A percentile compares a stretch with the other conserved stretches of the same genome.
Conservation (phyloP, 2,888 invertebrate species). For the Dorcus hopei region DNA sequence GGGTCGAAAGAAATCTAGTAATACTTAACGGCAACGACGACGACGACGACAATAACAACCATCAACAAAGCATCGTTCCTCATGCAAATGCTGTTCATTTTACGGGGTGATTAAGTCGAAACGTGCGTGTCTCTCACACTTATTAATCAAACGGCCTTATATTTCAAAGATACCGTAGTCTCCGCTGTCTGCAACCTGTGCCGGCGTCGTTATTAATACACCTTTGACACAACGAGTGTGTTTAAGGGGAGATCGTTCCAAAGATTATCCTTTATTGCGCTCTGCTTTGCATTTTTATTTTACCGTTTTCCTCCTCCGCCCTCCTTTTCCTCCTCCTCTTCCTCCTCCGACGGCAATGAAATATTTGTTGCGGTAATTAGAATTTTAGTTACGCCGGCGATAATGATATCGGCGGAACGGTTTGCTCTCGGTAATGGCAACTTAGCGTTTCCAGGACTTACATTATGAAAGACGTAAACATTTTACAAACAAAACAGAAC, state of each 20-base stretch:
- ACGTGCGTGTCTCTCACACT: constrained; percentile 48
- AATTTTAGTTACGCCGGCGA: constrained; percentile 13
- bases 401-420: constrained; percentile 6
- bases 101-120: constrained; percentile 46
- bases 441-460: no score
- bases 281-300: constrained; percentile 46
- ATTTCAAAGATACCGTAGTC: constrained; percentile 17
- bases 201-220: constrained; percentile 34
- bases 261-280: constrained; percentile 41
- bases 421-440: no score
- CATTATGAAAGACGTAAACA: no score
- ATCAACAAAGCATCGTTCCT: constrained; percentile 43
- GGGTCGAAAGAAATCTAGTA: constrained; percentile 12
- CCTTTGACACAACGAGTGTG: constrained; percentile 44
- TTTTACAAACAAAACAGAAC: no score
- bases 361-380: constrained; percentile 17
- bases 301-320: constrained; percentile 17
- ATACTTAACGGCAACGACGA: constrained; percentile 26
- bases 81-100: constrained; percentile 46
- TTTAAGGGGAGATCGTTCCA: constrained; percentile 41
- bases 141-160: constrained; percentile 43
- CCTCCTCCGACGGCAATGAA: constrained; percentile 15
- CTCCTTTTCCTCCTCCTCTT: constrained; percentile 14
- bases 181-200: constrained; percentile 29
- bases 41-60: constrained; percentile 33